Base-by-base conservation (phyloP, 2,797 vertebrate genomes). In the Acestrorhynchus altus region DNA sequence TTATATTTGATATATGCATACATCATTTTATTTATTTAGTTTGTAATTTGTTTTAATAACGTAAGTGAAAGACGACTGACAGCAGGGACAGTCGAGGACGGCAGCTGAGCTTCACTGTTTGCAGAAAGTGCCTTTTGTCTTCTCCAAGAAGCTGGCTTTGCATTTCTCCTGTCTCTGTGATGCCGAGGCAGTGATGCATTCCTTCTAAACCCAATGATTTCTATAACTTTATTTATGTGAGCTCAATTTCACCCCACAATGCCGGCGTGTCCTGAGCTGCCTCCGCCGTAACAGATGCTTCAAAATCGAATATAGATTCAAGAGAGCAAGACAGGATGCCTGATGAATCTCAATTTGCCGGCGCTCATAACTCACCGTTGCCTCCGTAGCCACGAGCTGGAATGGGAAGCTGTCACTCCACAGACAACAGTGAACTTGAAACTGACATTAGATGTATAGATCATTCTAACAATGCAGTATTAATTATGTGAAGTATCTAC, bases 301-400 rank as follows among this genome's bases (percentile, higher is more conserved):
- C 72, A 88, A 88, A 92, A 92, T 90, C 88, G 90, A 92, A 92
- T 92, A 93, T 92, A 92, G 91, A 93, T 93, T 92, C 91, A 89
- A 87, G 86, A 86, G 89, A 90, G 90, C 87, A 82, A 90, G 88
- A 90, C 89, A 90, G 89, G 86, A 75, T 87, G 89, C 89, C 86
- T 89, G 91, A 91, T 93, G 91, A 91, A 92, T 93, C 89, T 92
- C 89, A 91, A 92, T 92, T 91, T 91, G 86, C 85, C 65, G 85
- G 86, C 83, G 88, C 90, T 88, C 87, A 91, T 93, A 89, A 91
- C 90, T 92, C 89, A 91, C 26, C 4, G 24, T 24, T 57, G 54
- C 54, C 54, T 26, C 54, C 24, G 24, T 57, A 16, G 54, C 24
- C 54, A 28, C 5, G 54, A 57, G 26, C 84, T 78, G 54, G 40